phyloP scores from a whole-genome alignment of 2,888 invertebrate species.

The Andrena hattorfiana region DNA sequence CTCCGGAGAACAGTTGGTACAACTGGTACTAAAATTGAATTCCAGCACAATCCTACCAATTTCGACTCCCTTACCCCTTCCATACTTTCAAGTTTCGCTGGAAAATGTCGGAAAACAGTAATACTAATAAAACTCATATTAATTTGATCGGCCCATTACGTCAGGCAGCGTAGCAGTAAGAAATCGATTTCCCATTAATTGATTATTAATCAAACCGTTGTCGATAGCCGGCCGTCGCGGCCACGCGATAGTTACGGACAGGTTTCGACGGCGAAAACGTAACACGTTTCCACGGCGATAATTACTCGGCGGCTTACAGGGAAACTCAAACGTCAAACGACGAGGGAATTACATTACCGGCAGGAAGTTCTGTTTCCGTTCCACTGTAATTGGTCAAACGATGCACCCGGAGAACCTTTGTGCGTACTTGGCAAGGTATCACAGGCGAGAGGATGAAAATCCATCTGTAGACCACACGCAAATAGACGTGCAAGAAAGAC shows the following conservation, averaged over 20 bases:
- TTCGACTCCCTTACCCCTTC: background rate
- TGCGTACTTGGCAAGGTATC: constrained; percentile 31
- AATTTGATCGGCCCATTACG: constrained; percentile 10
- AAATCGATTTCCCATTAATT: constrained; percentile 53
- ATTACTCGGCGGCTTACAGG: constrained; percentile 60
- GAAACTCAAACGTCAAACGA: constrained; percentile 60
- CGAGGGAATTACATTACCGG: constrained; percentile 61
- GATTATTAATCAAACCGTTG: constrained; percentile 54
- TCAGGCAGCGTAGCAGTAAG: background rate
- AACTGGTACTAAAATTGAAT: too few species aligned
- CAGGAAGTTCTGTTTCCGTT: constrained; percentile 61
- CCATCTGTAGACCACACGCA: constrained; percentile 29
- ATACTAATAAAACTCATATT: constrained; percentile 10
- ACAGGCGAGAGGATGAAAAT: constrained; percentile 39
- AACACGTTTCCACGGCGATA: constrained; percentile 50
- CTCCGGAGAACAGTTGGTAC: too few species aligned
- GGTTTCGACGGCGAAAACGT: constrained; percentile 40
- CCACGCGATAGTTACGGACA: constrained; percentile 30
- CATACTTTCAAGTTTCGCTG: background rate
- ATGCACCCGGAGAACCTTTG: constrained; percentile 52
- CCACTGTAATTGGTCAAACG: constrained; percentile 67
- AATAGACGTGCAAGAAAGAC: constrained; percentile 18
- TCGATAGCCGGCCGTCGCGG: constrained; percentile 15
- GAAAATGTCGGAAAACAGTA: background rate
- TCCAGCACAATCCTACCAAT: too few species aligned